Evolutionary conservation across 1,140 invertebrate species (phyloP).

Genomic region (Anastrepha ludens): DNA sequence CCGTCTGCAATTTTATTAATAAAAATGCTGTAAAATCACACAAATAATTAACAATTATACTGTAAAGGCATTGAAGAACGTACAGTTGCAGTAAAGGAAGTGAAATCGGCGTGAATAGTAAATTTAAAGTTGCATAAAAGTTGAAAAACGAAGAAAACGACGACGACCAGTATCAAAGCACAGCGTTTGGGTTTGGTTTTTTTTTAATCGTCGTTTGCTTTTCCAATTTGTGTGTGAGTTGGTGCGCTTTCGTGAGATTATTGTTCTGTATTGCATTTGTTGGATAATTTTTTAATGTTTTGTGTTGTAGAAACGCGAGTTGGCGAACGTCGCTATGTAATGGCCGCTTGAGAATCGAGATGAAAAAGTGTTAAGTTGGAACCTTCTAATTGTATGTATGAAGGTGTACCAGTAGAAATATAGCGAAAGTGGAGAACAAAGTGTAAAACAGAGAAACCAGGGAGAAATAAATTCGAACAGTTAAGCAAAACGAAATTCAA

Average conservation of each 20-base stretch:
- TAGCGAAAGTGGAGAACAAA: slow-evolving; percentile 46
- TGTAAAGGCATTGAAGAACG: neutral
- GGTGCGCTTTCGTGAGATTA: slow-evolving; percentile 23
- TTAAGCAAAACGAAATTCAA: slow-evolving; percentile 34
- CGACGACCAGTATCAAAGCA: neutral
- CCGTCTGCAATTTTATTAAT: slow-evolving; percentile 48
- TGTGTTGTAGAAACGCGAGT: slow-evolving; percentile 37
- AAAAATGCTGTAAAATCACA: slow-evolving; percentile 30
- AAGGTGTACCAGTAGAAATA: slow-evolving; percentile 35
- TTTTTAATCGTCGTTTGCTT: slow-evolving; percentile 5
- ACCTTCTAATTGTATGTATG: slow-evolving; percentile 13
- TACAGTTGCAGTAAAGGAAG: neutral
- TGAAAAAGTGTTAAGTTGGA: slow-evolving; percentile 41
- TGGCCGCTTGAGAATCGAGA: slow-evolving; percentile 18
- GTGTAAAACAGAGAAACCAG: slow-evolving; percentile 41
- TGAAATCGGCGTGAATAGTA: neutral
- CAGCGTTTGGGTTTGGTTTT: slow-evolving; percentile 31
- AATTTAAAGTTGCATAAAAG: slow-evolving; percentile 20
- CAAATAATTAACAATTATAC: slow-evolving; percentile 32
- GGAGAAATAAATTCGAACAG: neutral
- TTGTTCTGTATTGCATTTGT: slow-evolving; percentile 20
- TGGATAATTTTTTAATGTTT: slow-evolving; percentile 35
- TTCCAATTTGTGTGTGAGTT: slow-evolving; percentile 32
- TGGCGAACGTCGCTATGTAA: slow-evolving; percentile 37
- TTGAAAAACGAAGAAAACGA: neutral